Percentiles rank a stretch among this genome's conserved stretches.
phyloP scores from a whole-genome alignment of 1,140 invertebrate genomes.

The Eumaeus atala region DNA sequence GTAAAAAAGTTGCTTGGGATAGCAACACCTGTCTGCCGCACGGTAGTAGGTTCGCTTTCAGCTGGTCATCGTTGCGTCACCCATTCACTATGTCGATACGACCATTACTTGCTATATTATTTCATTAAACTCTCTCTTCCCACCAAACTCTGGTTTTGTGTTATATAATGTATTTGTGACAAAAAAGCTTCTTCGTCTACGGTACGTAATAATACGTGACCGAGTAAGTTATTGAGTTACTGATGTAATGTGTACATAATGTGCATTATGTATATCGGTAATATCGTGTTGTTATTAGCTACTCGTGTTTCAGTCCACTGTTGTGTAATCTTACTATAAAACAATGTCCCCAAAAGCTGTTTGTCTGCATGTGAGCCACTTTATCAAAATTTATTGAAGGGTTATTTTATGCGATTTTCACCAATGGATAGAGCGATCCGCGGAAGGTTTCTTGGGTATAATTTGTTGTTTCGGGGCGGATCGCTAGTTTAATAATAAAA shows the following conservation, averaged over 20 bases:
- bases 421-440: too few relatives aligned
- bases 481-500: too few relatives aligned
- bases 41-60: conserved; percentile 7
- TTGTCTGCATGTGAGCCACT: too few relatives aligned
- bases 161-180: neutral
- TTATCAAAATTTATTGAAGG: too few relatives aligned
- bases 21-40: conserved; percentile 15
- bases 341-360: too few relatives aligned
- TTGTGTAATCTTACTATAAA: too few relatives aligned
- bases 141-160: neutral
- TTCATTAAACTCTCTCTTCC: conserved; percentile 2
- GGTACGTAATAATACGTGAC: neutral
- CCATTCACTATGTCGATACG: conserved; percentile 32
- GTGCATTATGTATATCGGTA: neutral
- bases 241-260: neutral
- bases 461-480: too few relatives aligned
- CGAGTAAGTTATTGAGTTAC: neutral
- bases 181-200: neutral
- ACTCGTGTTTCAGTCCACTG: too few relatives aligned
- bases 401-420: too few relatives aligned
- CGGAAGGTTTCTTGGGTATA: too few relatives aligned
- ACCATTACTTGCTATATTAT: conserved; percentile 8
- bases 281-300: too few relatives aligned
- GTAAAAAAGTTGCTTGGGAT: too few relatives aligned
- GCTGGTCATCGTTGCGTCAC: conserved; percentile 40